Percentiles rank a stretch among this genome's conserved stretches.
Conservation (phyloP, 2,113 vertebrate genomes). For the Terrapene triunguis region DNA sequence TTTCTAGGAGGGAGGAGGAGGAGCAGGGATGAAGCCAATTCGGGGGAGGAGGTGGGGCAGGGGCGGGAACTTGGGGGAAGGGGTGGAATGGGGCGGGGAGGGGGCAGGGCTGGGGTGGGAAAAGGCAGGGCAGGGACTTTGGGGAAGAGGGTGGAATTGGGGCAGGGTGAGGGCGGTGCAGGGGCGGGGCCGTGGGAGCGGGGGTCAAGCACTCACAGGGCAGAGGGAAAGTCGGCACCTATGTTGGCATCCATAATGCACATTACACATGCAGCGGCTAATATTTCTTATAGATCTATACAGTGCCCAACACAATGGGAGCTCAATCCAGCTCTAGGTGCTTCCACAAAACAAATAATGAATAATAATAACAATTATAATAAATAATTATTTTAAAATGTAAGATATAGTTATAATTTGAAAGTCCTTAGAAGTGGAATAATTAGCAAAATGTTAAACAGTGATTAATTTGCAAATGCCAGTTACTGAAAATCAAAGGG, state of each 20-base stretch:
- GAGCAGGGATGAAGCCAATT: too few relatives aligned
- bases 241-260: rapidly evolving
- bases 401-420: neutral
- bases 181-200: too few relatives aligned
- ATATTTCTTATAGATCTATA: rapidly evolving
- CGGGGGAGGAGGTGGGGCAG: too few relatives aligned
- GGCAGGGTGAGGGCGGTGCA: too few relatives aligned
- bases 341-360: neutral
- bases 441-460: neutral
- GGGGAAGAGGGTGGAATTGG: too few relatives aligned
- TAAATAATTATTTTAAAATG: neutral
- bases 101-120: too few relatives aligned
- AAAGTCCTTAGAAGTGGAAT: neutral
- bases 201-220: too few relatives aligned
- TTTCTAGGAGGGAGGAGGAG: too few relatives aligned
- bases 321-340: neutral
- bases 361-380: neutral
- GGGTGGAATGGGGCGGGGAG: too few relatives aligned
- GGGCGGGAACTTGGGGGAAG: too few relatives aligned
- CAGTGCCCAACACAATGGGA: neutral
- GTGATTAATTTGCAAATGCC: neutral
- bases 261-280: rapidly evolving
- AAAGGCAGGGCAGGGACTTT: too few relatives aligned
- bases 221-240: too few relatives aligned
- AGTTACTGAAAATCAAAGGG: slow-evolving; percentile 17